Conservation (phyloP, 2,888 invertebrate genomes). For the Geophilus truncorum region DNA sequence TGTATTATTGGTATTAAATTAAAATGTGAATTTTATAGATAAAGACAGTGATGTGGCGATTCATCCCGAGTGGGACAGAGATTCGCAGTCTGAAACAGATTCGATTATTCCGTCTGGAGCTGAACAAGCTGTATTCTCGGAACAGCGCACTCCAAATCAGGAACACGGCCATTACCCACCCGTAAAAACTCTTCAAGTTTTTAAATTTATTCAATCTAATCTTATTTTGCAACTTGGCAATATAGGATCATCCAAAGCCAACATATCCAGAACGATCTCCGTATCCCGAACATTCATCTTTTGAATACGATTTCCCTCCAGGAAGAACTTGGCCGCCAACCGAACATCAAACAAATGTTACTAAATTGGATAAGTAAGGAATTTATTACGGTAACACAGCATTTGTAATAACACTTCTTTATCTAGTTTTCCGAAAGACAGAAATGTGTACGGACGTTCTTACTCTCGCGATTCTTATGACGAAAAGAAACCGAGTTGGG, state of each 20-base stretch:
- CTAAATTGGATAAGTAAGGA: not conserved
- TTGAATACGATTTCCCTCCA: not conserved
- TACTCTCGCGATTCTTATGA: constrained; percentile 4
- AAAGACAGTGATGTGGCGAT: not conserved
- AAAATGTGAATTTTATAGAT: not conserved
- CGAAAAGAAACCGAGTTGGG: not conserved
- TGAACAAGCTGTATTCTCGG: not conserved
- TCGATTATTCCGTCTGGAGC: not conserved
- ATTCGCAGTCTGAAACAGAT: not conserved
- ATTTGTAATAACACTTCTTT: no score
- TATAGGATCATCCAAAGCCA: not conserved
- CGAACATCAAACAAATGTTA: not conserved
- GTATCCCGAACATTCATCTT: not conserved
- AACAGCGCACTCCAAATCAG: not conserved
- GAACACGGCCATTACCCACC: not conserved
- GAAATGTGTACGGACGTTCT: not conserved
- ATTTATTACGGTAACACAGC: not conserved
- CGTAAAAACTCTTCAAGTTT: not conserved
- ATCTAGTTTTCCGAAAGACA: constrained; percentile 18
- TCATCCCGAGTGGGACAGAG: not conserved
- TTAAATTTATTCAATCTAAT: not conserved
- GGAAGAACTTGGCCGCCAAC: not conserved
- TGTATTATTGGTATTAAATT: not conserved
- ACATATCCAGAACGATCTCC: not conserved
- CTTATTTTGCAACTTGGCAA: not conserved